Percentiles rank a stretch among this genome's conserved stretches.
Conservation (phyloP, 2,113 vertebrate genomes). For the Galeopterus variegatus region DNA sequence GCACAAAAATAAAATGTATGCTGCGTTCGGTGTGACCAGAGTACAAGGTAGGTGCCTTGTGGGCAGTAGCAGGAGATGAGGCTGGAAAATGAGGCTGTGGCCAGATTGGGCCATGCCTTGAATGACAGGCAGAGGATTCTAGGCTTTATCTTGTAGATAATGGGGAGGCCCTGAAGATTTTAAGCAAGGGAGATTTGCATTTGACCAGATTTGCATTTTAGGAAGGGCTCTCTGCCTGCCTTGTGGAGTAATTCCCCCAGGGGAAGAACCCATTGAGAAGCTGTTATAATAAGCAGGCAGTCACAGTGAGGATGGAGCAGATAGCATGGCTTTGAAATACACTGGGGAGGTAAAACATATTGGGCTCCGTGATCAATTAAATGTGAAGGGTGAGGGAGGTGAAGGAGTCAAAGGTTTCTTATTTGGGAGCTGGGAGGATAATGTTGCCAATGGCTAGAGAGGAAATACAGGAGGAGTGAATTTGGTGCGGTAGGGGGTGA, state of each 20-base stretch:
- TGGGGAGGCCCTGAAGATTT: constrained; percentile 36
- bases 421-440: constrained; percentile 48
- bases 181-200: constrained; percentile 3
- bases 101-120: constrained; percentile 34
- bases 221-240: constrained; percentile 35
- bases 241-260: constrained; percentile 4
- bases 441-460: constrained; percentile 13
- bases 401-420: constrained; percentile 49
- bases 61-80: neutral
- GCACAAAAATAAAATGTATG: constrained; percentile 59
- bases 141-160: constrained; percentile 42
- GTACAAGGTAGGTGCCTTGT: neutral
- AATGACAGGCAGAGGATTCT: constrained; percentile 53
- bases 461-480: neutral
- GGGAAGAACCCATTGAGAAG: constrained; percentile 38
- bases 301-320: neutral
- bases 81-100: constrained; percentile 51
- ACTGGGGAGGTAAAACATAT: neutral
- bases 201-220: constrained; percentile 58
- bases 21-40: neutral
- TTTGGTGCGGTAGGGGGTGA: neutral
- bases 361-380: neutral
- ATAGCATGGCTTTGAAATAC: neutral
- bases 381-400: constrained; percentile 24
- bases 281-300: constrained; percentile 27